Evolutionary conservation across 2,888 invertebrate species (phyloP), one percentile per base, ranked within the genome.

Genomic region (Latrodectus hesperus): DNA sequence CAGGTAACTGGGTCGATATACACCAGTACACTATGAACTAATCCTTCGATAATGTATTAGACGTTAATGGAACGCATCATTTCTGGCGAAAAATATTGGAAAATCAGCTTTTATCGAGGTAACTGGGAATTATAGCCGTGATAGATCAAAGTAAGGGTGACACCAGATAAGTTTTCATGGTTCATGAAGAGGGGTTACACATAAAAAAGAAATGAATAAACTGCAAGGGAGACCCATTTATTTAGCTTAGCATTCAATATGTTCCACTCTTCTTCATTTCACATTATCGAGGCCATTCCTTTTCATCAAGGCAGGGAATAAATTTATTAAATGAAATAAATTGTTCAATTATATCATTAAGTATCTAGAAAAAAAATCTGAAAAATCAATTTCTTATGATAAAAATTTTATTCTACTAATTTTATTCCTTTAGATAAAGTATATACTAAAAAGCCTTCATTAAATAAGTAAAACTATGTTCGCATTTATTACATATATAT

Each of bases 11-110:
- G 79, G 51, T 71, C 73, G 67, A 77, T 77, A 77, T 51, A 17
- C 26, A 4, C 14, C 26, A 49, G 51, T 26, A 76, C 67, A 51
- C 77, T 68, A 68, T 68, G 67, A 65, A 26, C 22, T 81, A 81
- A 81, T 72, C 80, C 80, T 65, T 64, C 38, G 26, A 38, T 81
- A 81, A 81, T 81, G 67, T 67, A 81, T 60, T 81, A 65, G 80
- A 81, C 80, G 80, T 64, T 81, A 81, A 81, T 81, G 80, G 80
- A 73, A 81, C 73, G 73, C 73, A 73, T 80, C 72, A 81, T 81
- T 55, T 81, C 65, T 81, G 65, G 80, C 73, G 80, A 81, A 81
- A 81, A 73, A 81, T 81, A 81, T 81, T 53, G 80, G 71, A 72
- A 81, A 81, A 81, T 73, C 80, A 17, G 26, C 76, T 51, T n/a